A percentile compares a stretch with the other conserved stretches of the same genome.
These are phyloP conservation scores for Scrobipalpa atriplicella DNA, from an alignment of 2,888 invertebrate genomes.

Conservation along the genomic window DNA sequence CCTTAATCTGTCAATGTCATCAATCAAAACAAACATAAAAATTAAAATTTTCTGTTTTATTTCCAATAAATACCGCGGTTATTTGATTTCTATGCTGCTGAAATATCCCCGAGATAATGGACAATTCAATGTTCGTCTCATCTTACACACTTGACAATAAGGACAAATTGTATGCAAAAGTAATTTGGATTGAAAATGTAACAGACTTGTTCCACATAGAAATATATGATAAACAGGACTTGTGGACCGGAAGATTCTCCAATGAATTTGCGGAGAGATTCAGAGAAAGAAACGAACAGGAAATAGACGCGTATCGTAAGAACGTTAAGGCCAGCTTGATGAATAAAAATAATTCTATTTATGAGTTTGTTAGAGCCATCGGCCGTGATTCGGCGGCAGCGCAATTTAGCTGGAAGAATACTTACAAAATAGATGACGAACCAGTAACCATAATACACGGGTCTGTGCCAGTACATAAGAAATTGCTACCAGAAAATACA, in stretches of 20 bases:
- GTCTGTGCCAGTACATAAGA: constrained; percentile 47
- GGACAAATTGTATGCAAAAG: constrained; percentile 49
- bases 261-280: constrained; percentile 49
- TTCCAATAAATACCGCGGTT: no score
- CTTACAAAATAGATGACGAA: constrained; percentile 42
- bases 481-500: constrained; percentile 42
- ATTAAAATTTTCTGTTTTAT: no score
- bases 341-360: constrained; percentile 40
- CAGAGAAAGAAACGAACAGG: constrained; percentile 48
- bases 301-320: constrained; percentile 48
- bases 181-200: constrained; percentile 54
- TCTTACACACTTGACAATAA: constrained; percentile 48
- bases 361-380: constrained; percentile 42
- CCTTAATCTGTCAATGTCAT: no score
- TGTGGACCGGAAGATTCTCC: constrained; percentile 62
- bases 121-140: constrained; percentile 35
- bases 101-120: not conserved
- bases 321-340: constrained; percentile 49
- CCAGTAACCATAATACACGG: constrained; percentile 49
- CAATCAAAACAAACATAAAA: no score
- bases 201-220: constrained; percentile 56
- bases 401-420: constrained; percentile 62
- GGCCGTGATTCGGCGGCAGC: constrained; percentile 40
- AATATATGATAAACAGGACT: constrained; percentile 50
- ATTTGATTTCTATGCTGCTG: not conserved